These are phyloP conservation scores for Laticauda colubrina DNA, from an alignment of 2,113 vertebrate species.

Conservation along the genomic window DNA sequence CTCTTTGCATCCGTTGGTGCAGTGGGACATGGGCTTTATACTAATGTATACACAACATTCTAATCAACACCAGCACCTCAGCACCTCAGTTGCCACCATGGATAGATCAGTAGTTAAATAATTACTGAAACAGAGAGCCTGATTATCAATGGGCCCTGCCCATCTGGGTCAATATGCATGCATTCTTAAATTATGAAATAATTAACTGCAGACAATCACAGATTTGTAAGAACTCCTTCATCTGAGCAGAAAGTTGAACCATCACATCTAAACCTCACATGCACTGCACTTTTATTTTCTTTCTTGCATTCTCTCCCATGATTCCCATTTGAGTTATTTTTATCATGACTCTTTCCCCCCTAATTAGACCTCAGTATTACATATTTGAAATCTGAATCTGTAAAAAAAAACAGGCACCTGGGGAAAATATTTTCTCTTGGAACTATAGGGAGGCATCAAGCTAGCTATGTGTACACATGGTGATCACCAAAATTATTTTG, in stretches of 20 bases:
- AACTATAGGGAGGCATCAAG: neutral
- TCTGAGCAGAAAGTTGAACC: neutral
- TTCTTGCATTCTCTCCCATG: neutral
- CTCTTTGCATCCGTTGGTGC: too few species aligned
- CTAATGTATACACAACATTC: neutral
- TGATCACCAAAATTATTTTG: neutral
- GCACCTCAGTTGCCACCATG: neutral
- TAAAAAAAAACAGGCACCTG: neutral
- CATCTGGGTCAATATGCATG: neutral
- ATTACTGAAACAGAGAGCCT: neutral
- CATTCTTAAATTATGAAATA: neutral
- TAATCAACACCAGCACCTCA: neutral
- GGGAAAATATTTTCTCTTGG: neutral
- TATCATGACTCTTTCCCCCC: neutral
- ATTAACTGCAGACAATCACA: neutral
- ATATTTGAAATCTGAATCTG: neutral
- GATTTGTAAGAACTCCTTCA: neutral
- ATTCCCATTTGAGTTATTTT: neutral
- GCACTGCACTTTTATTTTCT: neutral
- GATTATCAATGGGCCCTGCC: neutral
- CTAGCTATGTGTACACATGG: neutral
- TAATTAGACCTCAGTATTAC: neutral
- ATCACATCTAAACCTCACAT: neutral
- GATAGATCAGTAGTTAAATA: neutral
- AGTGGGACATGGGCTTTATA: too few species aligned